A percentile compares a stretch with the other conserved stretches of the same genome.
Conservation (phyloP, 2,113 vertebrate species). For the Alces alces region DNA sequence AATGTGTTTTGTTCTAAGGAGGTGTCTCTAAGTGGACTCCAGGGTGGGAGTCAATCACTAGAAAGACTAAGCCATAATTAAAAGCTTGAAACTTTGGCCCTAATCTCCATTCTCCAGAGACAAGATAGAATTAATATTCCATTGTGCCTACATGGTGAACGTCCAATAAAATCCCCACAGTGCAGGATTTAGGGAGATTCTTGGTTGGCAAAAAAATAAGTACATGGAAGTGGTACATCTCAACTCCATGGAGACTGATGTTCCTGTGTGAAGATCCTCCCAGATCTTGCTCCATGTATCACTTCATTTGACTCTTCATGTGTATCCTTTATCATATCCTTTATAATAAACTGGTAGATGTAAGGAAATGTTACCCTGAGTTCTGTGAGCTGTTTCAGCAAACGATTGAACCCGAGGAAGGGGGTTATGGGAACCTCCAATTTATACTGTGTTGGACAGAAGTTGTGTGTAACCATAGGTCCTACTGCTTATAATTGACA, state of each 20-base stretch:
- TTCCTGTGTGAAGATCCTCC: not conserved
- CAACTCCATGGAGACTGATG: not conserved
- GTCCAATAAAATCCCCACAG: not conserved
- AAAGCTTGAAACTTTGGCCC: not conserved
- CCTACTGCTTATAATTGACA: not conserved
- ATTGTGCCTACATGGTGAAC: not conserved
- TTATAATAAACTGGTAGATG: not conserved
- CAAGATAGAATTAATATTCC: not conserved
- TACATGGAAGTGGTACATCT: not conserved
- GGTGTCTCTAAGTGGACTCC: not conserved
- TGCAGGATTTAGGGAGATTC: not conserved
- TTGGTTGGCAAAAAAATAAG: not conserved
- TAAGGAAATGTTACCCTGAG: not conserved
- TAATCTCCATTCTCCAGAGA: not conserved
- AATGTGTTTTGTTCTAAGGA: not conserved
- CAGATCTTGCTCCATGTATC: not conserved
- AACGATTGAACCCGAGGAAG: not conserved
- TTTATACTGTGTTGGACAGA: not conserved
- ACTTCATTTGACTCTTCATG: not conserved
- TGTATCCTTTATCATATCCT: not conserved
- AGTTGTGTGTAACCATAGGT: not conserved
- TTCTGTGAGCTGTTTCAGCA: not conserved
- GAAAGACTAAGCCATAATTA: not conserved
- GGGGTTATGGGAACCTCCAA: not conserved
- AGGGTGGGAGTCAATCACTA: not conserved